A percentile compares a stretch with the other conserved stretches of the same genome.
phyloP scores from a whole-genome alignment of 2,113 vertebrate species.

The Neodontobutis hainanensis region DNA sequence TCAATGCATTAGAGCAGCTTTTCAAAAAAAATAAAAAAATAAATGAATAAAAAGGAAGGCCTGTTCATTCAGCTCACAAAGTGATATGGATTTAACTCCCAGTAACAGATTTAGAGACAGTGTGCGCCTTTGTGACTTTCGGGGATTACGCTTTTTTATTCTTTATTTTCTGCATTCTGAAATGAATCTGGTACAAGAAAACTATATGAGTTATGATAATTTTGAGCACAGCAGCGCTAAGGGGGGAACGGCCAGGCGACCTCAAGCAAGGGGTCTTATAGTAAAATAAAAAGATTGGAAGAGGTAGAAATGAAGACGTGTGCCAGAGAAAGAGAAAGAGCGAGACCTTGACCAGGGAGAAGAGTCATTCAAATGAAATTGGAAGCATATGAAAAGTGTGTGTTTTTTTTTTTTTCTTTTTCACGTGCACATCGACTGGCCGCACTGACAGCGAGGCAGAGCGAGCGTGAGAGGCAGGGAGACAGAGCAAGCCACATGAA shows the following conservation, averaged over 20 bases:
- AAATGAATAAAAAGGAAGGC: constrained; percentile 47
- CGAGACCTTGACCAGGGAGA: constrained; percentile 67
- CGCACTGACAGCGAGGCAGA: constrained; percentile 57
- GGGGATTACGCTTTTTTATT: constrained; percentile 63
- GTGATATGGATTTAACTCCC: constrained; percentile 69
- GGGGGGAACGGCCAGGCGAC: constrained; percentile 46
- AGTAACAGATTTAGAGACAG: constrained; percentile 72
- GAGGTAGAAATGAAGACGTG: constrained; percentile 56
- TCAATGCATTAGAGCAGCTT: constrained; percentile 65
- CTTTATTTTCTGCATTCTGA: constrained; percentile 69
- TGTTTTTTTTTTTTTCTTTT: constrained; percentile 23
- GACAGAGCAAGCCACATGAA: constrained; percentile 66
- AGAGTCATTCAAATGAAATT: constrained; percentile 77
- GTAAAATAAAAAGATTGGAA: constrained; percentile 65
- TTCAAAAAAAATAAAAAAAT: neutral
- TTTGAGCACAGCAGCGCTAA: constrained; percentile 62
- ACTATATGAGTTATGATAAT: constrained; percentile 75
- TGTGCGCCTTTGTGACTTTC: constrained; percentile 67
- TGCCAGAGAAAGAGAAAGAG: constrained; percentile 54
- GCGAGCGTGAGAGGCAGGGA: constrained; percentile 53
- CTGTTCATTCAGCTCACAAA: constrained; percentile 68
- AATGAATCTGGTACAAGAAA: constrained; percentile 55
- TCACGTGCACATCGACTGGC: constrained; percentile 67
- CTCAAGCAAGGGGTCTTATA: constrained; percentile 57
- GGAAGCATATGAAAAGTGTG: constrained; percentile 73